A percentile compares a stretch with the other conserved stretches of the same genome.
Conservation (phyloP, 2,888 invertebrate species). For the Drosophila buzzatii region DNA sequence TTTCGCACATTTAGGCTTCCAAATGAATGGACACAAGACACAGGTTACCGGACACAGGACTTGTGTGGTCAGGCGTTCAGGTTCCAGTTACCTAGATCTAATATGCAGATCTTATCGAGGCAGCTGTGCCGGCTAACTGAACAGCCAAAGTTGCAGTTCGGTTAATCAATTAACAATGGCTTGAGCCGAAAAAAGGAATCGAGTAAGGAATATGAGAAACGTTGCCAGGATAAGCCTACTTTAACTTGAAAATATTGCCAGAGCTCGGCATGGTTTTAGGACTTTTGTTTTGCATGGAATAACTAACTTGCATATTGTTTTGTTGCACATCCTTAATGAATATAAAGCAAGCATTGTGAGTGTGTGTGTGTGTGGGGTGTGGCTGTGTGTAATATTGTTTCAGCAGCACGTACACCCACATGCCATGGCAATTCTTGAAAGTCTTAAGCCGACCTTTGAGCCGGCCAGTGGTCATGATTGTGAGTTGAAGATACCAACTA, state of each 20-base stretch:
- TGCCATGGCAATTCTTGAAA: constrained; percentile 64
- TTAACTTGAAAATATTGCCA: constrained; percentile 79
- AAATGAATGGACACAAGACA: constrained; percentile 63
- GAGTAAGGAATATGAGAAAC: constrained; percentile 32
- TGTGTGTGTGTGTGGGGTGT: constrained; percentile 30
- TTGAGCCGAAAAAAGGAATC: constrained; percentile 23
- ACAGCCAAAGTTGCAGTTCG: constrained; percentile 62
- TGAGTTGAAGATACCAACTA: constrained; percentile 66
- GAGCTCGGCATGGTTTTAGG: constrained; percentile 48
- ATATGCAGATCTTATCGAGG: constrained; percentile 55
- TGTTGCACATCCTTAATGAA: constrained; percentile 69
- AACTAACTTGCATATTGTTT: constrained; percentile 71
- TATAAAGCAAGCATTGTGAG: constrained; percentile 53
- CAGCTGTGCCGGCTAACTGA: constrained; percentile 62
- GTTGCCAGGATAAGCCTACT: constrained; percentile 71
- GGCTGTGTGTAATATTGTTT: constrained; percentile 64
- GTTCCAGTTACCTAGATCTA: constrained; percentile 49
- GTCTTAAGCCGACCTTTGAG: constrained; percentile 64
- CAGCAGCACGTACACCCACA: constrained; percentile 60
- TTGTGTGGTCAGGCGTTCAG: constrained; percentile 54
- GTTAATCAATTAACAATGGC: constrained; percentile 73
- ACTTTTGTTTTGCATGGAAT: constrained; percentile 49
- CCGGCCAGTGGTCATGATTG: constrained; percentile 56
- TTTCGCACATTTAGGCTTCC: constrained; percentile 77
- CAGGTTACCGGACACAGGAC: constrained; percentile 11